Percentiles rank a stretch among this genome's conserved stretches.
These are phyloP conservation scores for Galerucella pusilla DNA, from an alignment of 2,888 invertebrate genomes.

Conservation along the genomic window DNA sequence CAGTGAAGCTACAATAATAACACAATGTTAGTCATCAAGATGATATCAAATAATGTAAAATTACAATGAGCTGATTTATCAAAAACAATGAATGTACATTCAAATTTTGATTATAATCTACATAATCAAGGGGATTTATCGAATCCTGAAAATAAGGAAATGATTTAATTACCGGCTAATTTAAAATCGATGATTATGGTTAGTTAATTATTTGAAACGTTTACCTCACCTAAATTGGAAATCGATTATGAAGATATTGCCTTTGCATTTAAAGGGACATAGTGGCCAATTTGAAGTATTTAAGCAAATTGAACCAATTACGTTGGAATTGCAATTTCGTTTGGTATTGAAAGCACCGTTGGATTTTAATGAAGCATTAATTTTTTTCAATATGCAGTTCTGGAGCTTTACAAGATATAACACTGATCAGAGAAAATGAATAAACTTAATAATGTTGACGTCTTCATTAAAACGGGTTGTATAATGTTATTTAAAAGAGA, in stretches of 20 bases:
- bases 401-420: neutral
- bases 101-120: constrained; percentile 35
- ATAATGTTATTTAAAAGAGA: too few species aligned
- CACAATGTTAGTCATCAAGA: constrained; percentile 27
- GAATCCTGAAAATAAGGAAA: constrained; percentile 40
- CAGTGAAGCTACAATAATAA: constrained; percentile 18
- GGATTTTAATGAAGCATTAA: neutral
- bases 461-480: too few species aligned
- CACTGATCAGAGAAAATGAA: neutral
- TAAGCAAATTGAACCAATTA: constrained; percentile 8
- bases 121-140: constrained; percentile 43
- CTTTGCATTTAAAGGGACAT: constrained; percentile 20
- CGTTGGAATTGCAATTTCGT: constrained; percentile 1
- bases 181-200: constrained; percentile 43
- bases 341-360: constrained; percentile 1
- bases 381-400: neutral
- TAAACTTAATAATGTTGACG: too few species aligned
- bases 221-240: constrained; percentile 34
- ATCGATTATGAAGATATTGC: constrained; percentile 37
- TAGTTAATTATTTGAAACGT: constrained; percentile 38
- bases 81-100: constrained; percentile 34
- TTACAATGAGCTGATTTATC: constrained; percentile 32
- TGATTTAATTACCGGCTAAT: constrained; percentile 45
- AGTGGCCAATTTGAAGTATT: constrained; percentile 20
- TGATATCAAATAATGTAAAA: constrained; percentile 30